These are phyloP conservation scores for Scolopax rusticola DNA, from an alignment of 2,797 vertebrate species.

Conservation along the genomic window DNA sequence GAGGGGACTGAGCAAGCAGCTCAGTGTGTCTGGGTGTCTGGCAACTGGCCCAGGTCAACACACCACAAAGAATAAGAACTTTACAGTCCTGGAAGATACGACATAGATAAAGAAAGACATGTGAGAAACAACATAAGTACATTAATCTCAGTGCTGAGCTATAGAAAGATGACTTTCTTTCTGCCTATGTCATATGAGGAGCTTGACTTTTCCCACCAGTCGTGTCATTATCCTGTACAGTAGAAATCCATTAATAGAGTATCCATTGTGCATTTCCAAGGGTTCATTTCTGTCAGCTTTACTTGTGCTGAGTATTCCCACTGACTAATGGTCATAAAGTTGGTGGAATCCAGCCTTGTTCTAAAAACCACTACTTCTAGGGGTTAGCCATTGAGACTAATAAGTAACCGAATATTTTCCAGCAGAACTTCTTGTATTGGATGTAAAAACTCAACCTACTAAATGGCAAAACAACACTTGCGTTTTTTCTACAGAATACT, in stretches of 20 bases:
- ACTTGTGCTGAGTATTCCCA: not conserved
- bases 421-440: not conserved
- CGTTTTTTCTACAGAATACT: not conserved
- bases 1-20: not conserved
- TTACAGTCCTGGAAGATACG: not conserved
- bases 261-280: not conserved
- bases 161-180: not conserved
- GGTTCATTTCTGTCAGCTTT: not conserved
- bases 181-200: not conserved
- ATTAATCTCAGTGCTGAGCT: not conserved
- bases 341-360: not conserved
- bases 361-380: not conserved
- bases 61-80: not conserved
- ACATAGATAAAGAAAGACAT: not conserved
- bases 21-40: not conserved
- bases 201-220: not conserved
- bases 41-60: not conserved
- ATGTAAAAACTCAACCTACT: not conserved
- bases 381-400: not conserved
- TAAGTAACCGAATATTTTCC: not conserved
- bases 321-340: not conserved
- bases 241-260: not conserved
- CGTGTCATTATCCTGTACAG: not conserved
- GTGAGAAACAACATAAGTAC: not conserved
- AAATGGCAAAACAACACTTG: not conserved